A percentile compares a stretch with the other conserved stretches of the same genome.
These are phyloP conservation scores for Caenorhabditis sp. DNA, from an alignment of 2,888 invertebrate genomes.

Conservation along the genomic window DNA sequence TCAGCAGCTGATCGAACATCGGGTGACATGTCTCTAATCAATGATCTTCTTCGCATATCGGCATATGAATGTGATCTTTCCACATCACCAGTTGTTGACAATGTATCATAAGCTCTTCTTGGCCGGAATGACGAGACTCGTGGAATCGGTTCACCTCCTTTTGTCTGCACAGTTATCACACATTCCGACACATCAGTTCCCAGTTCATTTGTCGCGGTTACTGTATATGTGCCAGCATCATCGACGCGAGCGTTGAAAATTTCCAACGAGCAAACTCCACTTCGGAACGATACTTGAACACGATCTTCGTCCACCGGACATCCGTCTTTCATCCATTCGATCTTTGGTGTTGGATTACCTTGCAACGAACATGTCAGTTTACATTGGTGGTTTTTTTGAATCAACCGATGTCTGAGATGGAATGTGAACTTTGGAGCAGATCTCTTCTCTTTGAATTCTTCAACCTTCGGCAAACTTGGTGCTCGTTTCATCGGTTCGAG, in stretches of 20 bases:
- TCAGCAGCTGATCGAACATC: conserved; percentile 47
- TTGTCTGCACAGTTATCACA: conserved; percentile 91
- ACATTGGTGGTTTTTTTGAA: conserved; percentile 90
- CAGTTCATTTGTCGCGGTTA: conserved; percentile 89
- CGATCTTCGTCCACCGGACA: conserved; percentile 83
- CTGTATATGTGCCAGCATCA: conserved; percentile 95
- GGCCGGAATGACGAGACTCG: conserved; percentile 43
- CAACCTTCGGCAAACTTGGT: conserved; percentile 53
- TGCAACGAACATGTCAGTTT: conserved; percentile 95
- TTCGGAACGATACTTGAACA: conserved; percentile 78
- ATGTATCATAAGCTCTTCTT: conserved; percentile 38
- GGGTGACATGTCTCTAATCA: conserved; percentile 39
- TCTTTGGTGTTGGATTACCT: conserved; percentile 89
- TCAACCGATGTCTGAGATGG: conserved; percentile 95
- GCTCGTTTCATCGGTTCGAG: conserved; percentile 58
- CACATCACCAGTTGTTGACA: conserved; percentile 35
- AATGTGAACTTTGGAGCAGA: conserved; percentile 96
- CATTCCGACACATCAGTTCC: conserved; percentile 94
- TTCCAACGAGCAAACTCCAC: conserved; percentile 96
- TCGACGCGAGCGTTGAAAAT: conserved; percentile 90
- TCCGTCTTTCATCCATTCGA: conserved; percentile 81
- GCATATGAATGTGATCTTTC: conserved; percentile 48
- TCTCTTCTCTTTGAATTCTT: conserved; percentile 89
- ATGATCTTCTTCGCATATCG: conserved; percentile 43
- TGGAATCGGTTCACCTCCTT: conserved; percentile 58